These are phyloP conservation scores for Allygus modestus DNA, from an alignment of 2,888 invertebrate genomes.

Conservation along the genomic window DNA sequence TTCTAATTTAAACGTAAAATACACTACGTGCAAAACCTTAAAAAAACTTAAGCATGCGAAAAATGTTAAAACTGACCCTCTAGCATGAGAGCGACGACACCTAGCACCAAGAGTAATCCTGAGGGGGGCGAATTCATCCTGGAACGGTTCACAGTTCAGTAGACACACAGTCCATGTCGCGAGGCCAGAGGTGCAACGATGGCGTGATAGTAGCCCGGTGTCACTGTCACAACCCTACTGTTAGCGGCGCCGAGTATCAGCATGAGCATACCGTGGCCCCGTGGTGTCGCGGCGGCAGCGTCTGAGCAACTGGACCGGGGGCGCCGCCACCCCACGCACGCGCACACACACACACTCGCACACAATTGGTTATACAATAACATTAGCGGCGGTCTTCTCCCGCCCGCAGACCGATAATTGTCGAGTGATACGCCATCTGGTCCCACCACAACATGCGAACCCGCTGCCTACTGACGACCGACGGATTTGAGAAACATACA, in stretches of 20 bases:
- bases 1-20: too few species aligned
- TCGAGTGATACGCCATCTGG: constrained; percentile 24
- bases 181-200: background rate
- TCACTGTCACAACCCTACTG: background rate
- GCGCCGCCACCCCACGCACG: background rate
- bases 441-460: background rate
- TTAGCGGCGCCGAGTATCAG: background rate
- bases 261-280: background rate
- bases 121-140: background rate
- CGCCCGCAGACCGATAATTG: constrained; percentile 37
- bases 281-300: background rate
- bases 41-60: too few species aligned
- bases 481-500: too few species aligned
- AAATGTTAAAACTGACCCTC: background rate
- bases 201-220: background rate
- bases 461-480: too few species aligned
- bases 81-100: background rate
- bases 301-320: constrained; percentile 10
- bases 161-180: background rate
- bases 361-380: constrained; percentile 17
- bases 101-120: background rate
- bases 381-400: constrained; percentile 19
- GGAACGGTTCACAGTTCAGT: background rate
- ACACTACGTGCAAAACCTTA: too few species aligned
- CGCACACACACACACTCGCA: background rate